Percentiles rank a stretch among this genome's conserved stretches.
Evolutionary conservation across 2,888 invertebrate species (phyloP).

Genomic region (Amphiduros pacificus): DNA sequence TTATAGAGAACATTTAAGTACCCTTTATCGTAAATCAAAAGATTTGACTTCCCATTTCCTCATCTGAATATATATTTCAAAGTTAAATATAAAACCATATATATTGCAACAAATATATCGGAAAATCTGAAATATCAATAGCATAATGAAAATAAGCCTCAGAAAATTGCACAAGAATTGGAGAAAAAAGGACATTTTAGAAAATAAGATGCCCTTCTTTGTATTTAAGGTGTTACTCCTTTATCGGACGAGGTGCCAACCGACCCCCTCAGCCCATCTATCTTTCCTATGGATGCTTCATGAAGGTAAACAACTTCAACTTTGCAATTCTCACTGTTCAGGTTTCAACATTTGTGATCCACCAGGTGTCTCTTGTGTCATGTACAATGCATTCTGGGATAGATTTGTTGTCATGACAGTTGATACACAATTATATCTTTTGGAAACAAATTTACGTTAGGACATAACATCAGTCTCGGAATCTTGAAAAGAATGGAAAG

Average conservation of each 20-base stretch:
- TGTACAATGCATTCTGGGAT: background rate
- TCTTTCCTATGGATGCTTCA: conserved; percentile 19
- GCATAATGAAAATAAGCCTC: background rate
- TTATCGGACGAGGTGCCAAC: conserved; percentile 19
- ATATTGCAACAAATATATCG: background rate
- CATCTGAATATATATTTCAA: background rate
- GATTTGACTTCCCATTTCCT: background rate
- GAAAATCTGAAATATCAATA: background rate
- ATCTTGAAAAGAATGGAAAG: too few relatives aligned
- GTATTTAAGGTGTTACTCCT: conserved; percentile 25
- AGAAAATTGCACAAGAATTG: background rate
- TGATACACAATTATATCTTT: background rate
- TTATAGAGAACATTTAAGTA: background rate
- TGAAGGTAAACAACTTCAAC: too few relatives aligned
- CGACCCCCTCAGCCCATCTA: conserved; percentile 26
- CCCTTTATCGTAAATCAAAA: background rate
- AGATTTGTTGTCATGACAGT: background rate
- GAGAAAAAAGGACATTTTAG: background rate
- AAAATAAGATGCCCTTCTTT: background rate
- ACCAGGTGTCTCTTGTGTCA: background rate
- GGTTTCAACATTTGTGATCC: too few relatives aligned
- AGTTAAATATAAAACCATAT: background rate
- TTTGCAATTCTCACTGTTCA: too few relatives aligned
- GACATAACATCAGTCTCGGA: too few relatives aligned
- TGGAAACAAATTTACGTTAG: background rate